Evolutionary conservation across 2,113 vertebrate species (phyloP).

Genomic region (Proterorhinus semilunaris): DNA sequence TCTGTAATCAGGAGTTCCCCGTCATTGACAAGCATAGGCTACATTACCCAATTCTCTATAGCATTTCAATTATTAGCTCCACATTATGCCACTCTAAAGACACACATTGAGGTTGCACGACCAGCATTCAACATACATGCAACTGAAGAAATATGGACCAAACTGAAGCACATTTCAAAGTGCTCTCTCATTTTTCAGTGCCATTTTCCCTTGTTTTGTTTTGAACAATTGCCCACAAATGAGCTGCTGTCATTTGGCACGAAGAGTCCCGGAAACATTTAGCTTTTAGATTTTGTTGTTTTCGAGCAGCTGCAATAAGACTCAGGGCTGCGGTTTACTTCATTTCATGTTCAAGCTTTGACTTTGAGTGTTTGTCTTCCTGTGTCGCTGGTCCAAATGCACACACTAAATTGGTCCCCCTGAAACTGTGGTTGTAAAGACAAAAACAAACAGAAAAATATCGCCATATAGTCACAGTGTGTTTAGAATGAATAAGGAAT

Average conservation of each 20-base stretch:
- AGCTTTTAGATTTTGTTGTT: conserved; percentile 2
- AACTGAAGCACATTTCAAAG: neutral
- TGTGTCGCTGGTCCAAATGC: conserved; percentile 4
- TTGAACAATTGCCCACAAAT: conserved; percentile 7
- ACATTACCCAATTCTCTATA: too few species aligned
- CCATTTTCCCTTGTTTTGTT: conserved; percentile 1
- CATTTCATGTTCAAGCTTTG: conserved; percentile 7
- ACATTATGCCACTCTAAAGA: too few species aligned
- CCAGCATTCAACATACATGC: too few species aligned
- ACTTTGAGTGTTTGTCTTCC: conserved; percentile 1
- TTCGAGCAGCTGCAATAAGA: neutral
- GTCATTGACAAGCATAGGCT: too few species aligned
- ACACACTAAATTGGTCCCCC: neutral
- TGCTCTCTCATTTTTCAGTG: neutral
- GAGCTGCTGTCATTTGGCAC: neutral
- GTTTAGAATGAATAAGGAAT: neutral
- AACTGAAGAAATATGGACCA: neutral
- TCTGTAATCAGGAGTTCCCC: too few species aligned
- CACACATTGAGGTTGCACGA: too few species aligned
- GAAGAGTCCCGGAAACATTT: neutral
- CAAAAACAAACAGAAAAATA: neutral
- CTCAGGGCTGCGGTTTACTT: neutral
- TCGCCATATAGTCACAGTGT: neutral
- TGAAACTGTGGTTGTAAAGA: neutral
- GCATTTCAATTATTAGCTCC: too few species aligned